phyloP scores from a whole-genome alignment of 2,888 invertebrate genomes.

The Microplitis manilae region DNA sequence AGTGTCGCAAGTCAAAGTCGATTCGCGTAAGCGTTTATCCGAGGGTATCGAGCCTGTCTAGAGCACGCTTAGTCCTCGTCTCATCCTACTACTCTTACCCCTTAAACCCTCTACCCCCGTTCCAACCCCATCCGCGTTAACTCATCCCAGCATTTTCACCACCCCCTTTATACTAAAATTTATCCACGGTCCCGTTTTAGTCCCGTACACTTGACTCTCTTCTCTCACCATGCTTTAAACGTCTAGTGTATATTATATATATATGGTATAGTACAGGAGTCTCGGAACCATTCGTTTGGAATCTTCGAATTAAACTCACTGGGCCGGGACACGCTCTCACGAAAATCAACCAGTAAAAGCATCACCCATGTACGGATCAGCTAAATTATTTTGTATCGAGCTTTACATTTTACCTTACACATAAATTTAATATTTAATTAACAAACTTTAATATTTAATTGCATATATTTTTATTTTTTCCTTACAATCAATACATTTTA shows the following conservation, averaged over 20 bases:
- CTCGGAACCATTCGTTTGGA: slow-evolving; percentile 42
- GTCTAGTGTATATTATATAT: slow-evolving; percentile 24
- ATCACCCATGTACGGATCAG: background rate
- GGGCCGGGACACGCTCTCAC: slow-evolving; percentile 28
- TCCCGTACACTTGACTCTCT: background rate
- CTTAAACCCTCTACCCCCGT: background rate
- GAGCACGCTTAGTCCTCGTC: slow-evolving; percentile 27
- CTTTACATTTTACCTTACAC: background rate
- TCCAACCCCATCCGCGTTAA: background rate
- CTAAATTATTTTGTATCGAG: slow-evolving; percentile 23
- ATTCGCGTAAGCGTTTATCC: slow-evolving; percentile 39
- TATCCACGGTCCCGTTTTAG: background rate
- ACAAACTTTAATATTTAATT: too few species aligned
- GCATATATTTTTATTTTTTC: too few species aligned
- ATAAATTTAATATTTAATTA: too few species aligned
- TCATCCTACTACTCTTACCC: slow-evolving; percentile 21
- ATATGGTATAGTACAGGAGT: slow-evolving; percentile 31
- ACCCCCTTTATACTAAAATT: slow-evolving; percentile 4
- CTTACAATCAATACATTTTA: too few species aligned
- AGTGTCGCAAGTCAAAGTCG: slow-evolving; percentile 42
- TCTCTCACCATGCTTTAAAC: background rate
- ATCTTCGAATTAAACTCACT: slow-evolving; percentile 44
- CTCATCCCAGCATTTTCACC: slow-evolving; percentile 5
- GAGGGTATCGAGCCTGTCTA: slow-evolving; percentile 40
- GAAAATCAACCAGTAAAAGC: background rate